These are phyloP conservation scores for cattle (Bos taurus) DNA, from an alignment of 2,113 vertebrate species.

Conservation along the genomic window DNA sequence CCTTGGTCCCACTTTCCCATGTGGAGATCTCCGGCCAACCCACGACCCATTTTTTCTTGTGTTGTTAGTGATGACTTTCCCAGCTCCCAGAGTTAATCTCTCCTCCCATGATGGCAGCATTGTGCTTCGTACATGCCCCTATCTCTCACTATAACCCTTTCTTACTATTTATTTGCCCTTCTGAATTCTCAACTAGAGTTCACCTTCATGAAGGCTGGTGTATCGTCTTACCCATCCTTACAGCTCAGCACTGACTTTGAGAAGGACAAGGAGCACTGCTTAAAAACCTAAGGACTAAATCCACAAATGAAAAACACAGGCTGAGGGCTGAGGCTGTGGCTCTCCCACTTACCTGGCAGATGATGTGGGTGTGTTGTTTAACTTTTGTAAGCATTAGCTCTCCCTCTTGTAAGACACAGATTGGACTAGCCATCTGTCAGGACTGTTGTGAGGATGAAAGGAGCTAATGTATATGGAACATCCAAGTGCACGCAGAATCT, in stretches of 20 bases:
- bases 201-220: background rate
- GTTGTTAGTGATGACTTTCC: background rate
- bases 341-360: background rate
- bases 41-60: background rate
- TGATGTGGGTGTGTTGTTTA: background rate
- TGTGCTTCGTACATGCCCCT: background rate
- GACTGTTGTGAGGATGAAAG: no score
- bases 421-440: background rate
- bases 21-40: background rate
- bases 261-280: background rate
- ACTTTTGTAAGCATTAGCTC: background rate
- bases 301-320: background rate
- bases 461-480: background rate
- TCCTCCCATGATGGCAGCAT: no score
- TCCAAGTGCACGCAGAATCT: background rate
- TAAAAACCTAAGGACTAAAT: background rate
- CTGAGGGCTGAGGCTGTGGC: background rate
- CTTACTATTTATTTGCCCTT: background rate
- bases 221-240: background rate
- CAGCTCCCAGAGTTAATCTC: background rate
- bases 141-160: background rate
- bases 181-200: background rate
- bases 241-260: background rate
- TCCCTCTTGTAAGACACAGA: background rate
- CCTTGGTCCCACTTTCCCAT: background rate